Conservation (phyloP, 2,113 vertebrate genomes). For the Daphoenositta chrysoptera region DNA sequence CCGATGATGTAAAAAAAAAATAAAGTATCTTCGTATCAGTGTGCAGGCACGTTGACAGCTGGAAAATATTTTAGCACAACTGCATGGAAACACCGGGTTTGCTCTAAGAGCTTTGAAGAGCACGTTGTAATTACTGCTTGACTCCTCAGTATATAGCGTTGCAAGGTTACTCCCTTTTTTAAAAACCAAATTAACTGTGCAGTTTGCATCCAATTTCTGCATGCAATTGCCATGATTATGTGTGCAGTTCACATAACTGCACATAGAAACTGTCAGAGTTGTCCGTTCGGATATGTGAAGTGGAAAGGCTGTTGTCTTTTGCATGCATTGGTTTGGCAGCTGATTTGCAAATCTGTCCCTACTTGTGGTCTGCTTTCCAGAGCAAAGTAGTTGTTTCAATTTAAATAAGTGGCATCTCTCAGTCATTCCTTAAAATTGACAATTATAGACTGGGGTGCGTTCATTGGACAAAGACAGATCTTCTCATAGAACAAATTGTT, state of each 20-base stretch:
- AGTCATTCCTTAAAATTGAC: background rate
- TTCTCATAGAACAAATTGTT: background rate
- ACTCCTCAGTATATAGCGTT: background rate
- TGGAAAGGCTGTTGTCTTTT: background rate
- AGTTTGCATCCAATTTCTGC: constrained; percentile 6
- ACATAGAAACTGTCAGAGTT: background rate
- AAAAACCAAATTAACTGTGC: constrained; percentile 19
- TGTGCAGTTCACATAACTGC: background rate
- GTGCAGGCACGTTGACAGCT: background rate
- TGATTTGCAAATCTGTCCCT: constrained; percentile 1
- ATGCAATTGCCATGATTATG: background rate
- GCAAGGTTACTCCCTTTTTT: background rate
- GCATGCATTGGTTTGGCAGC: background rate
- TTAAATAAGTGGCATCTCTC: background rate
- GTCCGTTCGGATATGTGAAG: background rate
- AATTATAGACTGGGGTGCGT: background rate
- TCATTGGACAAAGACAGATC: background rate
- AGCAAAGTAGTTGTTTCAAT: background rate
- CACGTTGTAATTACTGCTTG: background rate
- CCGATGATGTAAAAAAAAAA: background rate
- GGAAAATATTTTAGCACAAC: constrained; percentile 17
- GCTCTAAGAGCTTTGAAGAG: constrained; percentile 1
- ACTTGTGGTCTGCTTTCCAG: background rate
- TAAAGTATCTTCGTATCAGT: background rate
- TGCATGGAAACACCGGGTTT: background rate